Evolutionary conservation across 2,888 invertebrate genomes (phyloP), one percentile per base, ranked within the genome.

Genomic region (Rhamphomyia laevipes): DNA sequence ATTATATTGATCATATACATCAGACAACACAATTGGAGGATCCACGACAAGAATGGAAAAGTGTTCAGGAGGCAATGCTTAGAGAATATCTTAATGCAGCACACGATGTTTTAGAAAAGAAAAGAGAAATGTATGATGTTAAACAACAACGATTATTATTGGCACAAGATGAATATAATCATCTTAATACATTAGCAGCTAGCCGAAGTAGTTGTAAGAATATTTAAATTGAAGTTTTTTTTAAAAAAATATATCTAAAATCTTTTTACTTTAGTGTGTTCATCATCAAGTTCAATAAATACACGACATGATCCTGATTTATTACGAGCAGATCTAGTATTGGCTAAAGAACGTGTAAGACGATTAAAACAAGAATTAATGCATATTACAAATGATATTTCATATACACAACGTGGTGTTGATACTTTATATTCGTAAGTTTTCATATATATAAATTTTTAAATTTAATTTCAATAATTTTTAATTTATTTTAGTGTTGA

Each of bases 11-110:
- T 76, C 96, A 96, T 76, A 84, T 90, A 73, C 90, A 85, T 73
- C 92, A 94, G 78, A 84, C 85, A 64, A 96, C 94, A 66, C 95
- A 96, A 74, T 74, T 95, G 56, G 95, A 96, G 75, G 95, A 96
- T 73, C 96, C 96, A 55, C 78, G 95, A 63, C 80, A 90, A 74
- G 93, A 94, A 82, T 96, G 95, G 95, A 82, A 93, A 65, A 86
- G 84, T 63, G 86, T 93, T 61, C 96, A 96, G 74, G 94, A 96
- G 75, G 86, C 85, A 57, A 96, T 96, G 96, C 78, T 96, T 68
- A 82, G 91, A 70, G 94, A 95, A 66, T 96, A 96, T 76, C 81
- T 96, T 66, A 86, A 86, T 61, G 92, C 92, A 55, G 95, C 96
- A 56, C 90, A 94, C 76, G 91, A 93, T 74, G 91, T 91, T 67